Evolutionary conservation across 2,888 invertebrate genomes (phyloP).

Genomic region (Pharmacophagus antenor): DNA sequence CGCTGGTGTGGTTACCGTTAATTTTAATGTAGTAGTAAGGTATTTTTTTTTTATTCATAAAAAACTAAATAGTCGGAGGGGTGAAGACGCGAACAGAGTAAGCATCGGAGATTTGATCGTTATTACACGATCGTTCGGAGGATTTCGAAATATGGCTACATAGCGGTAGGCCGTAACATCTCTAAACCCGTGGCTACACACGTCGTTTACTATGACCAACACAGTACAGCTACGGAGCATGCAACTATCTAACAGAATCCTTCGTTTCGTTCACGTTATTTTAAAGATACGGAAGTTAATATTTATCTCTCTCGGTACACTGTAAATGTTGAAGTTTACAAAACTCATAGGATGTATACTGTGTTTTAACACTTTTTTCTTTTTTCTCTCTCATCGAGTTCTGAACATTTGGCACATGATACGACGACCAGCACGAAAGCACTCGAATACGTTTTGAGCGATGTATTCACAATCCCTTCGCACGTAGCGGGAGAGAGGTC

Average conservation of each 20-base stretch:
- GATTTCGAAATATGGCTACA: conserved; percentile 35
- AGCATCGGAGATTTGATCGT: neutral
- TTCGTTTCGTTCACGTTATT: conserved; percentile 30
- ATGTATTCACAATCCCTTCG: conserved; percentile 17
- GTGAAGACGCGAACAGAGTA: conserved; percentile 7
- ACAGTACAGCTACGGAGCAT: conserved; percentile 65
- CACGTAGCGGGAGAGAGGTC: neutral
- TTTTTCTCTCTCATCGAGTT: too few species aligned
- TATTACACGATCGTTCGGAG: conserved; percentile 8
- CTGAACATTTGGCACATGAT: conserved; percentile 52
- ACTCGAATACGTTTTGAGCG: conserved; percentile 42
- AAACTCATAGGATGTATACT: conserved; percentile 54
- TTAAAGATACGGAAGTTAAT: conserved; percentile 29
- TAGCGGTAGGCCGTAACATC: conserved; percentile 54
- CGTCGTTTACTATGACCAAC: conserved; percentile 60
- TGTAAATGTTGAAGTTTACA: conserved; percentile 35
- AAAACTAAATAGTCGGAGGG: conserved; percentile 15
- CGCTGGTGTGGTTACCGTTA: conserved; percentile 1
- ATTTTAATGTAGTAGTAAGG: neutral
- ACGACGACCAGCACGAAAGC: conserved; percentile 59
- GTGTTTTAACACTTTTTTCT: conserved; percentile 34
- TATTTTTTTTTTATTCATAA: conserved; percentile 31
- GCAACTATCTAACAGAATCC: conserved; percentile 53
- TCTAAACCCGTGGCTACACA: conserved; percentile 61
- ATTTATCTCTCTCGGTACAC: conserved; percentile 32